phyloP scores from a whole-genome alignment of 2,113 vertebrate genomes.

The Holacanthus passer region DNA sequence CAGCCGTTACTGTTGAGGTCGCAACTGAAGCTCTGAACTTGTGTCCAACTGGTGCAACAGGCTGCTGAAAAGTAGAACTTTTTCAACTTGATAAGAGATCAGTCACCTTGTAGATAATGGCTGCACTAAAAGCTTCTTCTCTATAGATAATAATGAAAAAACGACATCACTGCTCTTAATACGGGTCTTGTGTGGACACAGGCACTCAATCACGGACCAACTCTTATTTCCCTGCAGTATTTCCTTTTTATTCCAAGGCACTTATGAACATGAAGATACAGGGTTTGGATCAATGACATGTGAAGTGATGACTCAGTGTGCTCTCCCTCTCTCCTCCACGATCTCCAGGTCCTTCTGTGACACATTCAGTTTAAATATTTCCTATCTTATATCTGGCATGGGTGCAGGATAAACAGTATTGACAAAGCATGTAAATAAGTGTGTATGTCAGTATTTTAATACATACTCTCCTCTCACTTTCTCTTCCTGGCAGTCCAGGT shows the following conservation, averaged over 20 bases:
- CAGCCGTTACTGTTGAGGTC: no score
- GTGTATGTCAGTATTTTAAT: not conserved
- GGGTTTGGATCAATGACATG: constrained; percentile 28
- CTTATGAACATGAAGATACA: constrained; percentile 21
- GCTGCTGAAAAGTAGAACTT: no score
- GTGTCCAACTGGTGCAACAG: no score
- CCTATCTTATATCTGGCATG: not conserved
- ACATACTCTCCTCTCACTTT: not conserved
- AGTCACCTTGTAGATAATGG: no score
- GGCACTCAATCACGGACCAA: not conserved
- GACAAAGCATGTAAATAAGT: constrained; percentile 9
- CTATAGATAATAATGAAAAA: no score
- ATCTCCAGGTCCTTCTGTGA: constrained; percentile 8
- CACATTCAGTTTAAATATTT: not conserved
- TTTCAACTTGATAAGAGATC: no score
- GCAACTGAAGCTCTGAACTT: no score
- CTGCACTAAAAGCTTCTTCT: no score
- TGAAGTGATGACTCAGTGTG: constrained; percentile 29
- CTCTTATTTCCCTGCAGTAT: constrained; percentile 8
- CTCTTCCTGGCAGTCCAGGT: constrained; percentile 22
- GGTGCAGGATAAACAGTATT: not conserved
- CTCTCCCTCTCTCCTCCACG: not conserved
- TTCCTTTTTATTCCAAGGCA: not conserved
- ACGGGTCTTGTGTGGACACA: not conserved
- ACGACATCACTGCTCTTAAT: no score